Conservation (phyloP, 2,113 vertebrate species). For the Aegithalos caudatus region DNA sequence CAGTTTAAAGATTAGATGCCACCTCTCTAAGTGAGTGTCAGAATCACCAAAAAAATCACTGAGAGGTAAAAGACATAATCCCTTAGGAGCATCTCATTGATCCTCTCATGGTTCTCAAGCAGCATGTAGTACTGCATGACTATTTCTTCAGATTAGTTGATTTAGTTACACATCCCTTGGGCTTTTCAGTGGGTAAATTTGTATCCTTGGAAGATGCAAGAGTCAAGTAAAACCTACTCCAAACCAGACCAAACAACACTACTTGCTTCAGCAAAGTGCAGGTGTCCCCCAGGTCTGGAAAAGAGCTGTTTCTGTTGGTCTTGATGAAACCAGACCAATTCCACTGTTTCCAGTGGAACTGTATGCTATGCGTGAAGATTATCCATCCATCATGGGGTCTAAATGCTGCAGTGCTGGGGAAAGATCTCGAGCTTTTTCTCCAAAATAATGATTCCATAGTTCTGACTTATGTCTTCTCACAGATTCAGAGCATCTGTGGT, state of each 20-base stretch:
- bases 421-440: background rate
- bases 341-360: background rate
- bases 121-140: background rate
- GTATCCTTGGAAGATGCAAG: constrained; percentile 13
- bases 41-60: constrained; percentile 41
- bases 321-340: background rate
- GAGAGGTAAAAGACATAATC: constrained; percentile 32
- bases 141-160: constrained; percentile 11
- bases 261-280: background rate
- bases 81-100: constrained; percentile 40
- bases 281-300: background rate
- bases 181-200: background rate
- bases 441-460: background rate
- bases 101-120: constrained; percentile 3
- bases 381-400: background rate
- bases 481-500: background rate
- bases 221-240: background rate
- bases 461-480: background rate
- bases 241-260: background rate
- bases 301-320: background rate
- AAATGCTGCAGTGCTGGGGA: background rate
- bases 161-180: constrained; percentile 17
- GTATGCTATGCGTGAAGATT: background rate
- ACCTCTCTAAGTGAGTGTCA: constrained; percentile 37
- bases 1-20: constrained; percentile 54